Evolutionary conservation across 2,888 invertebrate genomes (phyloP).

Genomic region (Pseudolycoriella hygida): DNA sequence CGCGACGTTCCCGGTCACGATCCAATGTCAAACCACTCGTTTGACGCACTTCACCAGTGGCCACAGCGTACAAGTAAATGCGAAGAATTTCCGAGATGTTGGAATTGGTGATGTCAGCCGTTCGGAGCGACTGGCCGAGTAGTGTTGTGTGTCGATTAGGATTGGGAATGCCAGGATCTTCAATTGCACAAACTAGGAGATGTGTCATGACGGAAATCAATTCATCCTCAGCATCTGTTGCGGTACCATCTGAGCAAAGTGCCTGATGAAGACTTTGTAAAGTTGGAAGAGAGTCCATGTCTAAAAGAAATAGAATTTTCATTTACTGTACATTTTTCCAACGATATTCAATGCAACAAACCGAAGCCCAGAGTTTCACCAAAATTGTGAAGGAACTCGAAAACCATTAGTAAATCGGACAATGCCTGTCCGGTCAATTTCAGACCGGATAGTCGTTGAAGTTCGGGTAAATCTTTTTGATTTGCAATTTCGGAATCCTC

Average conservation of each 20-base stretch:
- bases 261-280: slow-evolving; percentile 76
- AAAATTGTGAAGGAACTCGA: slow-evolving; percentile 92
- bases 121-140: slow-evolving; percentile 74
- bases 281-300: slow-evolving; percentile 73
- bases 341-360: slow-evolving; percentile 29
- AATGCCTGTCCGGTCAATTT: slow-evolving; percentile 75
- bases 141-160: slow-evolving; percentile 78
- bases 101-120: slow-evolving; percentile 77
- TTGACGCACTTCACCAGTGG: slow-evolving; percentile 70
- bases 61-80: slow-evolving; percentile 80
- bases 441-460: slow-evolving; percentile 62
- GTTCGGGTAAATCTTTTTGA: slow-evolving; percentile 49
- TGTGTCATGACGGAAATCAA: slow-evolving; percentile 76
- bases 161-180: slow-evolving; percentile 84
- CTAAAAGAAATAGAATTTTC: slow-evolving; percentile 27
- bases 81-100: slow-evolving; percentile 84
- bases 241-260: slow-evolving; percentile 55
- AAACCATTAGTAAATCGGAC: slow-evolving; percentile 85
- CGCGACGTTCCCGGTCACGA: slow-evolving; percentile 58
- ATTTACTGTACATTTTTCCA: not conserved
- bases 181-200: slow-evolving; percentile 78
- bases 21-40: slow-evolving; percentile 66
- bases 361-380: slow-evolving; percentile 87
- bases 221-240: slow-evolving; percentile 67
- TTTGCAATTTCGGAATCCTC: slow-evolving; percentile 79